Percentiles rank a stretch among this genome's conserved stretches.
phyloP scores from a whole-genome alignment of 2,113 vertebrate species.

The Talpa occidentalis region DNA sequence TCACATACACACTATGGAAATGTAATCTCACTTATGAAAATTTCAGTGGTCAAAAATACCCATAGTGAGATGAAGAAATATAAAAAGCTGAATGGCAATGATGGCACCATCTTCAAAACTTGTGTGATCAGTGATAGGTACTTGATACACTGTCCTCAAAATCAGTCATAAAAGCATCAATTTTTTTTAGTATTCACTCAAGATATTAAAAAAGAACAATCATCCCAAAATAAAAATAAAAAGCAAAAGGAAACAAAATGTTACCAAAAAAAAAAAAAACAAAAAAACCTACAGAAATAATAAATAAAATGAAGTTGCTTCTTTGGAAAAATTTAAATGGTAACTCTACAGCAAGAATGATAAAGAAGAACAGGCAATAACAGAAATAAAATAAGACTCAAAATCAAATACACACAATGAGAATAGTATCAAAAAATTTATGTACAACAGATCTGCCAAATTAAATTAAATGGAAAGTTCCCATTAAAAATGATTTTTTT shows the following conservation, averaged over 20 bases:
- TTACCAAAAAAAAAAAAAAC: not conserved
- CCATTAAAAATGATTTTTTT: no score
- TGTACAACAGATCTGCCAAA: not conserved
- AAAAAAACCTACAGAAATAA: not conserved
- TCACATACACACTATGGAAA: not conserved
- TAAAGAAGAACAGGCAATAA: not conserved
- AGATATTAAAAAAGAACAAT: not conserved
- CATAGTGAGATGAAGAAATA: not conserved
- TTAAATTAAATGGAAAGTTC: not conserved
- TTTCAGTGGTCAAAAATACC: not conserved
- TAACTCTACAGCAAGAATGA: not conserved
- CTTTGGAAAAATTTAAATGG: not conserved
- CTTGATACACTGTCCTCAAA: not conserved
- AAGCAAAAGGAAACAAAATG: conserved; percentile 5
- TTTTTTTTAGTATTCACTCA: not conserved
- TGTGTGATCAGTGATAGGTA: not conserved
- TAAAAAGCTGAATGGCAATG: not conserved
- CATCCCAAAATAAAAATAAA: not conserved
- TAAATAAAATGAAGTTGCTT: conserved; percentile 28
- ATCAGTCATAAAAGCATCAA: not conserved
- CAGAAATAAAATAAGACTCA: not conserved
- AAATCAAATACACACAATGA: not conserved
- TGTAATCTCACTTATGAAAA: not conserved
- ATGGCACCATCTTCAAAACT: not conserved
- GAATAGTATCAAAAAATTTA: not conserved